Evolutionary conservation across 2,113 vertebrate genomes (phyloP).

Genomic region (Cyprinus carpio): DNA sequence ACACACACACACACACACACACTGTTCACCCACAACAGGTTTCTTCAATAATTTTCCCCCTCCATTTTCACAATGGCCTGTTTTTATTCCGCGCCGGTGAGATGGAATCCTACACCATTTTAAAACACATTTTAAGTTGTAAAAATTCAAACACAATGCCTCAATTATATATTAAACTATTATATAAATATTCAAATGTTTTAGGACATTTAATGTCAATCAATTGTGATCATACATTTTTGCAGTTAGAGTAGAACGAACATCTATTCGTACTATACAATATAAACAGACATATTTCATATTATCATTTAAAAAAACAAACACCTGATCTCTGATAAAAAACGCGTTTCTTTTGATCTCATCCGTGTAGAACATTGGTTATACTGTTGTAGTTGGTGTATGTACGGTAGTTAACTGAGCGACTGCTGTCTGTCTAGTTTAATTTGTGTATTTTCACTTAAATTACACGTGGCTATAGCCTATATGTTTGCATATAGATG

Average conservation of each 20-base stretch:
- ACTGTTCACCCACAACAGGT: slow-evolving; percentile 29
- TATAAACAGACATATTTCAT: not conserved
- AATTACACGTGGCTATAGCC: no score
- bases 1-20: no score
- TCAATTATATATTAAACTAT: not conserved
- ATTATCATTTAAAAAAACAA: not conserved
- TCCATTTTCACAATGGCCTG: slow-evolving; percentile 5
- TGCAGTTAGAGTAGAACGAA: not conserved
- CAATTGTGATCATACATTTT: not conserved
- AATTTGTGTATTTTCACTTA: not conserved
- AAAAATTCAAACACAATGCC: slow-evolving; percentile 45
- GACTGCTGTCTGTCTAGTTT: not conserved
- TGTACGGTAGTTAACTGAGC: not conserved
- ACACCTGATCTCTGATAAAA: not conserved
- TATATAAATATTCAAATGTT: not conserved
- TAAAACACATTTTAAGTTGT: slow-evolving; percentile 54
- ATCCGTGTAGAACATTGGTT: not conserved
- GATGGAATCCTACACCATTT: slow-evolving; percentile 53
- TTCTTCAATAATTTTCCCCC: not conserved
- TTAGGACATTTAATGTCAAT: not conserved
- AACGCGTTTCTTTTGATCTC: not conserved
- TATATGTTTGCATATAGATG: no score
- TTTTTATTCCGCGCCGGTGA: slow-evolving; percentile 26
- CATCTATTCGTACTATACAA: no score
- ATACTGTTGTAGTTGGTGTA: not conserved